Conservation (phyloP, 2,888 invertebrate species). For the Psylliodes chrysocephalus region DNA sequence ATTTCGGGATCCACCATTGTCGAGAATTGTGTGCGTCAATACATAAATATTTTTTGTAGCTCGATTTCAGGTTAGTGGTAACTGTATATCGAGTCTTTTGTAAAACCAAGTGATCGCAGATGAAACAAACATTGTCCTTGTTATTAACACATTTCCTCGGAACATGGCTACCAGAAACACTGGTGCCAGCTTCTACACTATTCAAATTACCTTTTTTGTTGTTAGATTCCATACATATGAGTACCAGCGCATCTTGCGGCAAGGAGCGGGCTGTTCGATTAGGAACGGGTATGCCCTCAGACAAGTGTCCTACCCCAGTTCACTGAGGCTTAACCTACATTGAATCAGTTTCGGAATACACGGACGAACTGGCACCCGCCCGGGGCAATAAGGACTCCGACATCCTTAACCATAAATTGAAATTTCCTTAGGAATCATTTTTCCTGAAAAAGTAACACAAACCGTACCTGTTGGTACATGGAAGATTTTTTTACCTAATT, state of each 20-base stretch:
- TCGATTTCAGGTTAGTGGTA: no score
- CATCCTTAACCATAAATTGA: no score
- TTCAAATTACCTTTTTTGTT: neutral
- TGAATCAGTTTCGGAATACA: slow-evolving; percentile 13
- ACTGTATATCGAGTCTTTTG: no score
- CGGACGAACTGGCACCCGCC: slow-evolving; percentile 9
- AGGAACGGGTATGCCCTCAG: slow-evolving; percentile 15
- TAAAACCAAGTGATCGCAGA: neutral
- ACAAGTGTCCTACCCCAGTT: slow-evolving; percentile 17
- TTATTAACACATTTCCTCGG: neutral
- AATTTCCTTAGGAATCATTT: no score
- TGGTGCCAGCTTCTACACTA: neutral
- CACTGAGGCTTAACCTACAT: slow-evolving; percentile 12
- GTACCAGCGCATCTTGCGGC: slow-evolving; percentile 14
- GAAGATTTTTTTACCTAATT: no score
- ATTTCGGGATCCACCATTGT: no score
- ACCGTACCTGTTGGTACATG: no score
- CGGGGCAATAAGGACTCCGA: slow-evolving; percentile 5
- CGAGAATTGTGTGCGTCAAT: no score
- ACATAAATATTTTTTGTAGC: no score
- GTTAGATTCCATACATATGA: slow-evolving; percentile 10
- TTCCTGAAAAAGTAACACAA: no score
- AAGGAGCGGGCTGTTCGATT: slow-evolving; percentile 13
- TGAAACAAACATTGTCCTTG: neutral
- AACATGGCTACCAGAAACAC: neutral